These are phyloP conservation scores for Acleris cristana DNA, from an alignment of 2,888 invertebrate genomes.

Conservation along the genomic window DNA sequence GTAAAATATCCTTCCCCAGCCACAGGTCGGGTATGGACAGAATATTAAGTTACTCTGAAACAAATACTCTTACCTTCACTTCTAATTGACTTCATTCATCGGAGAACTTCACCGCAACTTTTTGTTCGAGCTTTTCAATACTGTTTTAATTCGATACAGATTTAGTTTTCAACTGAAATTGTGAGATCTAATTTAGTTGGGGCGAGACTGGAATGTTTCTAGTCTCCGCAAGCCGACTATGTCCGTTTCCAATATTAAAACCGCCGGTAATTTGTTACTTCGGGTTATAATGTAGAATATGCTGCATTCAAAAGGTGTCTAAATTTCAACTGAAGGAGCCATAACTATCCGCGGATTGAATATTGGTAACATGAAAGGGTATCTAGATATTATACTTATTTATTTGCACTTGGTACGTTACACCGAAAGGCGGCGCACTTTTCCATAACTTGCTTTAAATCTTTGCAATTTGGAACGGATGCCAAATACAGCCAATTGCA, in stretches of 20 bases:
- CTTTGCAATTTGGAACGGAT: constrained; percentile 4
- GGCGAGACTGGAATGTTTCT: constrained; percentile 19
- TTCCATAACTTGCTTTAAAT: constrained; percentile 10
- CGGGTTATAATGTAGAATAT: no score
- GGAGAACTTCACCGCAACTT: constrained; percentile 17
- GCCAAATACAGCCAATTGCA: constrained; percentile 3
- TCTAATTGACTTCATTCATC: constrained; percentile 33
- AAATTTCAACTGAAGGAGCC: no score
- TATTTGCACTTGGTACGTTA: constrained; percentile 10
- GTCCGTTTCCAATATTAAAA: no score
- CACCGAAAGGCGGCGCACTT: neutral
- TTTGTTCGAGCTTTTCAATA: constrained; percentile 27
- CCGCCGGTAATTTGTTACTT: no score
- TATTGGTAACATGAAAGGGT: neutral
- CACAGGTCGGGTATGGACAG: constrained; percentile 23
- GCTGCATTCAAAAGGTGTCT: no score
- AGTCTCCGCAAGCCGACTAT: neutral
- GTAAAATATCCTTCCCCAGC: constrained; percentile 27
- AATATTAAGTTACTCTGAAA: constrained; percentile 33
- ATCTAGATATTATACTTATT: constrained; percentile 7
- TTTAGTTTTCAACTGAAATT: constrained; percentile 25
- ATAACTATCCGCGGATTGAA: no score
- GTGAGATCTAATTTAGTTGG: constrained; percentile 17
- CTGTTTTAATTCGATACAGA: constrained; percentile 25
- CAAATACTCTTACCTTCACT: constrained; percentile 33